Evolutionary conservation across 2,888 invertebrate genomes (phyloP).

Genomic region (Phaonia tiefii): DNA sequence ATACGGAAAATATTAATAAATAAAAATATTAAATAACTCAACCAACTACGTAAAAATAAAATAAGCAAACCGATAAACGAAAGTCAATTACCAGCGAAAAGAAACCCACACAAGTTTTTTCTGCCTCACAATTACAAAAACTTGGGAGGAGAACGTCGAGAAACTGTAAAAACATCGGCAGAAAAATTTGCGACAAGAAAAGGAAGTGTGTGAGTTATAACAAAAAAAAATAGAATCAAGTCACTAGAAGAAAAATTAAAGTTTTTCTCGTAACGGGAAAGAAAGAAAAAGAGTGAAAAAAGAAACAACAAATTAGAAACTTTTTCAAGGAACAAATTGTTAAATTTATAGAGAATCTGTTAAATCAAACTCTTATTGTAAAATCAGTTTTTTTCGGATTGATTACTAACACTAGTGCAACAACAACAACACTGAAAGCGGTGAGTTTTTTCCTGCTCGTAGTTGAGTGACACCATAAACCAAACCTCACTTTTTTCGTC

Average conservation of each 20-base stretch:
- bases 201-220: conserved; percentile 49
- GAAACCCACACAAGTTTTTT: conserved; percentile 23
- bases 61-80: conserved; percentile 32
- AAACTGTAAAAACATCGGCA: conserved; percentile 36
- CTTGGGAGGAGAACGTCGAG: conserved; percentile 29
- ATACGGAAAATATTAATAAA: neutral
- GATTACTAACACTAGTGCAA: conserved; percentile 53
- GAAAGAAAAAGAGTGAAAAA: conserved; percentile 6
- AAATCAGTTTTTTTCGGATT: conserved; percentile 39
- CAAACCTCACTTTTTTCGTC: conserved; percentile 58
- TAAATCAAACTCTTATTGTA: conserved; percentile 18
- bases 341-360: neutral
- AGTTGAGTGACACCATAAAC: conserved; percentile 60
- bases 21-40: conserved; percentile 54
- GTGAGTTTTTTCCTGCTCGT: conserved; percentile 55
- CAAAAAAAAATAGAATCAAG: too few species aligned
- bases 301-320: conserved; percentile 21
- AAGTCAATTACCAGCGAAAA: conserved; percentile 11
- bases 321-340: neutral
- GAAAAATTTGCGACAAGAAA: conserved; percentile 56
- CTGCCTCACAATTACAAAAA: neutral
- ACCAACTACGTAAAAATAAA: conserved; percentile 41
- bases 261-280: conserved; percentile 19
- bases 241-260: conserved; percentile 46
- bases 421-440: conserved; percentile 57